A percentile compares a stretch with the other conserved stretches of the same genome.
Evolutionary conservation across 2,888 invertebrate species (phyloP).

Genomic region (Stenolophus ochropezus): DNA sequence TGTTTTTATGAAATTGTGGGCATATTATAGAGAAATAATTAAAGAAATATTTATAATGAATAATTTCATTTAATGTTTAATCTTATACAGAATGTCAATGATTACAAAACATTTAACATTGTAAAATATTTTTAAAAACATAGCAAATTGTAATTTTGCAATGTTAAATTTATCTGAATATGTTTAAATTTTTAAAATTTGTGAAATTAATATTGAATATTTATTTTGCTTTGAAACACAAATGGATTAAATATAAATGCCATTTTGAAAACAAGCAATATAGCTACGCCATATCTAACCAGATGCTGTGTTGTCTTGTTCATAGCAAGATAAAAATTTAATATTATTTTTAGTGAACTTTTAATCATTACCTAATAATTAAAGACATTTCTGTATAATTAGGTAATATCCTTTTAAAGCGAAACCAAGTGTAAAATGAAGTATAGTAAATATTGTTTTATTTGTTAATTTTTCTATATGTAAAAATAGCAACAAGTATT

Average conservation of each 20-base stretch:
- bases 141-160: slow-evolving; percentile 24
- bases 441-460: slow-evolving; percentile 46
- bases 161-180: slow-evolving; percentile 17
- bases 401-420: slow-evolving; percentile 43
- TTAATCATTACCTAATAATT: slow-evolving; percentile 16
- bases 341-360: slow-evolving; percentile 17
- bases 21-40: slow-evolving; percentile 48
- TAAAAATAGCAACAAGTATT: slow-evolving; percentile 47
- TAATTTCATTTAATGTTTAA: slow-evolving; percentile 50
- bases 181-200: slow-evolving; percentile 17
- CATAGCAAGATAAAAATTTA: slow-evolving; percentile 32
- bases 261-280: slow-evolving; percentile 27
- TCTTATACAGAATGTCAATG: slow-evolving; percentile 39
- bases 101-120: slow-evolving; percentile 24
- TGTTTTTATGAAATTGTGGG: slow-evolving; percentile 52
- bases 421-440: slow-evolving; percentile 37
- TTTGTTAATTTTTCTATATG: slow-evolving; percentile 53
- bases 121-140: slow-evolving; percentile 28
- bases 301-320: slow-evolving; percentile 33
- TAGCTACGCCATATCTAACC: slow-evolving; percentile 41
- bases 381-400: slow-evolving; percentile 33
- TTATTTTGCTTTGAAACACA: slow-evolving; percentile 38
- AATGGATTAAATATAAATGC: slow-evolving; percentile 42
- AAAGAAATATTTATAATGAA: slow-evolving; percentile 48
- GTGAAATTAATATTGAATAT: slow-evolving; percentile 16